Evolutionary conservation across 2,888 invertebrate species (phyloP), one percentile per base, ranked within the genome.

Genomic region (Drosophila algonquin): DNA sequence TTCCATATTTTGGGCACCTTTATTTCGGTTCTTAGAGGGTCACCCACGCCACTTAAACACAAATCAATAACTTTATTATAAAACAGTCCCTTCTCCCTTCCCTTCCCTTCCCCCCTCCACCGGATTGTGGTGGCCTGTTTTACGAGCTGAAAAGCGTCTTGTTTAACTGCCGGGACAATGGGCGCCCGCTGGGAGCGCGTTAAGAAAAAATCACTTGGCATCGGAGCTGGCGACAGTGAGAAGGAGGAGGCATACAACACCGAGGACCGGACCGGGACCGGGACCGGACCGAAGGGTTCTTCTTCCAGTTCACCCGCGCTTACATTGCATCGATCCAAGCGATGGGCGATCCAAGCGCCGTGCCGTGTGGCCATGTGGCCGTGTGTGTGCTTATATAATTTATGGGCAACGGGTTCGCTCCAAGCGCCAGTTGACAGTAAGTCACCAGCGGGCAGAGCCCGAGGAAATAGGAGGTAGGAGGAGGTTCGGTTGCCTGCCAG

Each of bases 21-120:
- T 32, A 24, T n/a, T 35, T 32, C 10, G 40, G 9, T n/a, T 48
- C 51, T 52, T 18, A 51, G 63, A 50, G 63, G 70, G 70, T 80
- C 83, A 83, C 83, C 83, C 83, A 88, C 83, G 84, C 78, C 88
- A 88, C 81, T 83, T 86, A 78, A 83, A 86, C 83, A 83, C 83
- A 83, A 83, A 83, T 83, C 83, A 83, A 83, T 83, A 83, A 88
- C 83, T 83, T 83, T 83, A 83, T 83, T 83, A 82, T 68, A 65
- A 77, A 68, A 68, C 56, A 61, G 76, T 69, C 27, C 48, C 58
- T 18, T 35, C 53, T 35, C 16, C 52, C 27, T 55, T 21, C 18
- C 18, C 18, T 18, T 18, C 18, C 18, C 48, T 63, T 45, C 64
- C 69, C 59, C 21, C 40, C 16, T 53, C 48, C 62, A 45, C 63